Evolutionary conservation across 2,797 vertebrate species (phyloP), one percentile per base, ranked within the genome.

Genomic region (Hydrolagus colliei): DNA sequence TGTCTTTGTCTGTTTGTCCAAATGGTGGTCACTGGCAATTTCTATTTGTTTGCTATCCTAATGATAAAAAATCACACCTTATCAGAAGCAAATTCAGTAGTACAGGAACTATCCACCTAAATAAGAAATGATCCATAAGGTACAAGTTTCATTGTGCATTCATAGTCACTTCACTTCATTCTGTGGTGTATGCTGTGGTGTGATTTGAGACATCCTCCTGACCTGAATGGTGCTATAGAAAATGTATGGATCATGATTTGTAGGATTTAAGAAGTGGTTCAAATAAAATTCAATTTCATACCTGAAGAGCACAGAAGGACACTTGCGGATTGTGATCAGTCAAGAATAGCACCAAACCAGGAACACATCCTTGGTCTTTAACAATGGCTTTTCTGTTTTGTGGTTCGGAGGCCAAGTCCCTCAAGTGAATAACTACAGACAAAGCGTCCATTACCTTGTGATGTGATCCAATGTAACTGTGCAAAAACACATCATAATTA

Each of bases 331-430:
- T 89, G 87, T 91, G 88, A 88, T 95, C 93, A 87, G 94, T 92
- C 86, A 96, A 89, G 87, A 96, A 95, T 0, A 95, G 91, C 73
- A 95, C 94, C 65, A 96, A 90, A 2, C 92, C 93, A 0, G 94
- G 93, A 52, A 95, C 93, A 79, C 94, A 95, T 11, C 94, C 93
- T 87, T 95, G 92, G 79, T 96, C 94, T 89, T 92, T 92, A 35
- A 95, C 94, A 35, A 96, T 95, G 8, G 89, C 90, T 71, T 90
- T 91, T 85, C 93, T 92, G 87, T 95, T 95, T 88, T 94, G 93
- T 20, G 94, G 93, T 79, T 95, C 94, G 0, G 95, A 94, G 1
- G 94, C 93, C 88, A 96, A 89, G 86, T 94, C 91, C 88, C 92
- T 90, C 67, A 95, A 89, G 87, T 95, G 94, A 84, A 89, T 91